These are phyloP conservation scores for Pantherophis guttatus DNA, from an alignment of 2,113 vertebrate species.

Conservation along the genomic window DNA sequence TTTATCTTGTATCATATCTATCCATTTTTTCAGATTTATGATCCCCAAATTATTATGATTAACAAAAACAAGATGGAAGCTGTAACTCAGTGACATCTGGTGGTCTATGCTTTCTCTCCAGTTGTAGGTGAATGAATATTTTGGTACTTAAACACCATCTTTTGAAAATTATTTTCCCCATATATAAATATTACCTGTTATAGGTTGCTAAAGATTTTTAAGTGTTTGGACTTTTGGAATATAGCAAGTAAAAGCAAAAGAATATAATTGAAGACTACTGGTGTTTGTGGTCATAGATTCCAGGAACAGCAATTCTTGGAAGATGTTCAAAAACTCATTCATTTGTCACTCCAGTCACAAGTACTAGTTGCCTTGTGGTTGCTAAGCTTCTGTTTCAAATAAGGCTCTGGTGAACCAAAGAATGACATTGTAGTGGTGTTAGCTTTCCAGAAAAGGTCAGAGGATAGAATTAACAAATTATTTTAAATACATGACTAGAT, in stretches of 20 bases:
- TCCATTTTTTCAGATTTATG: background rate
- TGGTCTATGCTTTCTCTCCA: background rate
- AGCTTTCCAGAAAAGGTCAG: constrained; percentile 32
- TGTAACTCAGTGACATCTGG: background rate
- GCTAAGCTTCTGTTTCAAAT: constrained; percentile 19
- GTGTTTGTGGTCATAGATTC: background rate
- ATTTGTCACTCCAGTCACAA: background rate
- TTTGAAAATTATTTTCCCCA: background rate
- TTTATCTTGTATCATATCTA: background rate
- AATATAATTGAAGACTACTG: background rate
- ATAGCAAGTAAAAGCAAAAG: background rate
- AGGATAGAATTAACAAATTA: constrained; percentile 28
- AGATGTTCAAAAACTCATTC: background rate
- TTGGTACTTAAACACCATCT: background rate
- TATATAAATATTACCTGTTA: background rate
- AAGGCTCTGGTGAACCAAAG: constrained; percentile 1
- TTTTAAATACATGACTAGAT: background rate
- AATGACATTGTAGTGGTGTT: constrained; percentile 11
- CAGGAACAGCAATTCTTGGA: background rate
- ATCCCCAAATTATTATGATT: background rate
- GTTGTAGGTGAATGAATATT: background rate
- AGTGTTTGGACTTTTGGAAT: background rate
- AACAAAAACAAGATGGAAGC: background rate
- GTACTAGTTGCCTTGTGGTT: background rate
- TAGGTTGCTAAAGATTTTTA: background rate